Evolutionary conservation across 2,113 vertebrate genomes (phyloP).

Genomic region (Mesocricetus auratus): DNA sequence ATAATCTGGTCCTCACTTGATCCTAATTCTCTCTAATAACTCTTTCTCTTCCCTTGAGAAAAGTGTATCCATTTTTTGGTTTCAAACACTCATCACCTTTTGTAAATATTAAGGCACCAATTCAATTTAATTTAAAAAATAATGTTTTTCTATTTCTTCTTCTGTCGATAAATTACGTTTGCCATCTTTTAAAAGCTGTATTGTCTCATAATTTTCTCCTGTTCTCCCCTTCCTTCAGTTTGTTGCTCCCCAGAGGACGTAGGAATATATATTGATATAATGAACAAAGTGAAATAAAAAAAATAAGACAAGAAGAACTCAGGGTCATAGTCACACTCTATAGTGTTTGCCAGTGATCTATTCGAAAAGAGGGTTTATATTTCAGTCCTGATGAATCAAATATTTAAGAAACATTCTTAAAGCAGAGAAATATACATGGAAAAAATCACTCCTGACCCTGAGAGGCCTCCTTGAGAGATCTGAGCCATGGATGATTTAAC

Average conservation of each 20-base stretch:
- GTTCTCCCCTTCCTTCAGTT: slow-evolving; percentile 73
- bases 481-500: slow-evolving; percentile 74
- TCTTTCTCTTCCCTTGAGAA: slow-evolving; percentile 73
- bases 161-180: slow-evolving; percentile 78
- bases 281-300: slow-evolving; percentile 65
- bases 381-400: slow-evolving; percentile 75
- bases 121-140: slow-evolving; percentile 81
- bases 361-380: slow-evolving; percentile 76
- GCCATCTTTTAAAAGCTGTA: slow-evolving; percentile 72
- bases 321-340: slow-evolving; percentile 56
- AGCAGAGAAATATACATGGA: slow-evolving; percentile 65
- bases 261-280: slow-evolving; percentile 76
- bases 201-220: slow-evolving; percentile 76
- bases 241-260: slow-evolving; percentile 64
- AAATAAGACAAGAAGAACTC: slow-evolving; percentile 67
- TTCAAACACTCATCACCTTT: slow-evolving; percentile 66
- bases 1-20: slow-evolving; percentile 66
- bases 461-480: slow-evolving; percentile 73
- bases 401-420: slow-evolving; percentile 80
- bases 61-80: slow-evolving; percentile 69
- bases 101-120: slow-evolving; percentile 70
- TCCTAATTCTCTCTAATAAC: slow-evolving; percentile 72
- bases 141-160: slow-evolving; percentile 78
- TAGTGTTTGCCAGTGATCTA: slow-evolving; percentile 74
- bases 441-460: slow-evolving; percentile 76